Conservation (phyloP, 2,113 vertebrate species). For the Mormyrus iriodes region DNA sequence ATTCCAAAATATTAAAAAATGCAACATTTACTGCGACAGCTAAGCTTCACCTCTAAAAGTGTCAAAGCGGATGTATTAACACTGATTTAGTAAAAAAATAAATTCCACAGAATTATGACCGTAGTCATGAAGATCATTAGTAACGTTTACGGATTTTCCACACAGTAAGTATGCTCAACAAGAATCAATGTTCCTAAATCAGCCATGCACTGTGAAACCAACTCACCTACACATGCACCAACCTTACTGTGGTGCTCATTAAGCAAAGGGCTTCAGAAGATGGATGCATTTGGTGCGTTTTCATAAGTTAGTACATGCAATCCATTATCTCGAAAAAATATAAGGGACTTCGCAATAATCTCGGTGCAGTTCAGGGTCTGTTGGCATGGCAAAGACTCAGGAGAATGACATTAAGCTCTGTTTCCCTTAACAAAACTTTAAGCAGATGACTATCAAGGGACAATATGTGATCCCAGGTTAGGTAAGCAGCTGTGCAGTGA, state of each 20-base stretch:
- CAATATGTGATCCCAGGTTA: neutral
- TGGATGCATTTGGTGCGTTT: neutral
- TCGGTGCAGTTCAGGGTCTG: no score
- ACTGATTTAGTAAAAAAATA: neutral
- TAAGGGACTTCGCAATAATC: no score
- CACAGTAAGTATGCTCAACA: neutral
- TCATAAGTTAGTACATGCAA: neutral
- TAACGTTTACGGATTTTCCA: neutral
- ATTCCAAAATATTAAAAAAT: no score
- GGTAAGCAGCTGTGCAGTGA: neutral
- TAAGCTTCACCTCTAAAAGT: neutral
- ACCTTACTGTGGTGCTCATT: neutral
- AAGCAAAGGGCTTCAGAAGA: neutral
- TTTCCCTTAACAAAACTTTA: slow-evolving; percentile 1
- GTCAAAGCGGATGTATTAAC: neutral
- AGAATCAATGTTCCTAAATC: neutral
- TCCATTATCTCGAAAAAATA: neutral
- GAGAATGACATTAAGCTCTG: neutral
- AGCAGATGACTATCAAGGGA: neutral
- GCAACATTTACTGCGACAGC: no score
- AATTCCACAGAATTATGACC: neutral
- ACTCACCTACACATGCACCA: neutral
- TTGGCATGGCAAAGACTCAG: no score
- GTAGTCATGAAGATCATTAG: neutral
- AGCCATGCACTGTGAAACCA: neutral